Conservation (phyloP, 2,888 invertebrate species). For the Caenorhabditis parvicauda region DNA sequence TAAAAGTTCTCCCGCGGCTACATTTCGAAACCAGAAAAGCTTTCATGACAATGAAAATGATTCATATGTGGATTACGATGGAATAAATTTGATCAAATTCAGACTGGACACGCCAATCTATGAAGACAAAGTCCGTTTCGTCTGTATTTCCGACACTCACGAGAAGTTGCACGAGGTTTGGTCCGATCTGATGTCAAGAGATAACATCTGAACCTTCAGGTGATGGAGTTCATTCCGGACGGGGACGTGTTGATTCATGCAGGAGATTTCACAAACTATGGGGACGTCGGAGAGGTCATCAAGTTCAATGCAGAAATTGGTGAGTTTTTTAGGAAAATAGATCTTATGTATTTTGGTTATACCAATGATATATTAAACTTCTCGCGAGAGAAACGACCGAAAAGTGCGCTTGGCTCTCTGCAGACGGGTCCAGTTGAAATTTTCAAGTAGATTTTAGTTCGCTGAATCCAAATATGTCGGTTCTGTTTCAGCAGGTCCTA, state of each 20-base stretch:
- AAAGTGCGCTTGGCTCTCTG: too few relatives aligned
- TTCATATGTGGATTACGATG: not conserved
- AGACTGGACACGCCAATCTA: slow-evolving; percentile 53
- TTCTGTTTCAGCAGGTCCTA: too few relatives aligned
- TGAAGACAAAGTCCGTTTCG: slow-evolving; percentile 51
- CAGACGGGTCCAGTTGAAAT: too few relatives aligned
- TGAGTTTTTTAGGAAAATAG: slow-evolving; percentile 22
- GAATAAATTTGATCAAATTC: too few relatives aligned
- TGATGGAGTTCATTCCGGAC: slow-evolving; percentile 40
- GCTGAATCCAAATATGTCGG: too few relatives aligned
- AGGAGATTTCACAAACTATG: slow-evolving; percentile 61
- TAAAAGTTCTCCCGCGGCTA: too few relatives aligned
- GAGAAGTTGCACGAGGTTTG: slow-evolving; percentile 49
- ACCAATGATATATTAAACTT: too few relatives aligned
- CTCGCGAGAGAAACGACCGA: too few relatives aligned
- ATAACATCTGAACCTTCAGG: slow-evolving; percentile 11
- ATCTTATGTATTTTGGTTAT: too few relatives aligned
- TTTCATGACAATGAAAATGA: too few relatives aligned
- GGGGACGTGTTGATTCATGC: slow-evolving; percentile 60
- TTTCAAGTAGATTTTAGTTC: too few relatives aligned
- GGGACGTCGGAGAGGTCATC: slow-evolving; percentile 60
- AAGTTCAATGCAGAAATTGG: slow-evolving; percentile 61
- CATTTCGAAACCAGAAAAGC: too few relatives aligned
- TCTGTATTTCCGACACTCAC: slow-evolving; percentile 60
- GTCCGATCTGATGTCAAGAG: not conserved